These are phyloP conservation scores for Fistularia commersonii DNA, from an alignment of 2,797 vertebrate genomes.

Conservation along the genomic window DNA sequence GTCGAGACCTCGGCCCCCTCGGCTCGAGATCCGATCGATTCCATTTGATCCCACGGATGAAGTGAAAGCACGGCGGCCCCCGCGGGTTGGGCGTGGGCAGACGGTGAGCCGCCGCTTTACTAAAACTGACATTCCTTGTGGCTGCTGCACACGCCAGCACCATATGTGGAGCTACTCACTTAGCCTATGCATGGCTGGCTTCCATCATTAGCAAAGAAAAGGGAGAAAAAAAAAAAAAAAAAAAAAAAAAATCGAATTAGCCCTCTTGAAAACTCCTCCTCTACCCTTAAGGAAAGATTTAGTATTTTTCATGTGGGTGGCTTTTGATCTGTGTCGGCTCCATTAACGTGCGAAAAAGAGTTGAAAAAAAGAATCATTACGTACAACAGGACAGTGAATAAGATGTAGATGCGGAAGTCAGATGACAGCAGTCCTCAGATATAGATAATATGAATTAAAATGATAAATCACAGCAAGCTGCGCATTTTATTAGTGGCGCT, in stretches of 20 bases:
- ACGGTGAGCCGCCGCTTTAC: conserved; percentile 9
- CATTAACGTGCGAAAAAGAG: conserved; percentile 17
- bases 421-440: too few species aligned
- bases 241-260: conserved; percentile 25
- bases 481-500: too few species aligned
- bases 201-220: conserved; percentile 47
- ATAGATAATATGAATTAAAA: too few species aligned
- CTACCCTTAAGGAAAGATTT: conserved; percentile 21
- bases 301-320: conserved; percentile 1
- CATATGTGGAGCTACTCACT: conserved; percentile 57
- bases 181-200: conserved; percentile 41
- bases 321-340: conserved; percentile 2
- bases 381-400: background rate
- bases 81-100: conserved; percentile 16
- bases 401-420: too few species aligned
- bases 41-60: too few species aligned
- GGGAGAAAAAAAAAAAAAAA: too few species aligned
- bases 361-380: background rate
- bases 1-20: too few species aligned
- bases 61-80: background rate
- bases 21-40: too few species aligned
- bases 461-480: too few species aligned
- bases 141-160: conserved; percentile 35
- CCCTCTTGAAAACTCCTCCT: conserved; percentile 5
- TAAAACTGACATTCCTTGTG: conserved; percentile 45